phyloP scores from a whole-genome alignment of 2,113 vertebrate species.

The Gasterosteus aculeatus region DNA sequence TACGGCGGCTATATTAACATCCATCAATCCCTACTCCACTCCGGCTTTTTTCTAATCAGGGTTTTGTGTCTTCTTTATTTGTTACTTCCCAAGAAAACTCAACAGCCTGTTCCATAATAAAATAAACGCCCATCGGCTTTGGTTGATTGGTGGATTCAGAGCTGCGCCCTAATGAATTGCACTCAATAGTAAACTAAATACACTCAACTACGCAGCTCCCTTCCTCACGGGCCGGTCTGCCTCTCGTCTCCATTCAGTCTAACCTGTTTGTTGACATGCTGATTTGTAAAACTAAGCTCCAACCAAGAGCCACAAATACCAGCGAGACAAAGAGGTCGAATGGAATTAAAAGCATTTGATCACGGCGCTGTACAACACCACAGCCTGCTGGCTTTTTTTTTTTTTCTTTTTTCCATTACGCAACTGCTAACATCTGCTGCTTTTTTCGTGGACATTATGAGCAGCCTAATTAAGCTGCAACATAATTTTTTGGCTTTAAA shows the following conservation, averaged over 20 bases:
- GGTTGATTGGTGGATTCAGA: neutral
- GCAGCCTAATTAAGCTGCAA: slow-evolving; percentile 54
- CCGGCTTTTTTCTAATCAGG: neutral
- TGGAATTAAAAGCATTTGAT: slow-evolving; percentile 76
- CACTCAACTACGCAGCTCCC: neutral
- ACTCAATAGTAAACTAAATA: slow-evolving; percentile 5
- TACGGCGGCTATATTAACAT: slow-evolving; percentile 37
- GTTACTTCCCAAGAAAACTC: slow-evolving; percentile 2
- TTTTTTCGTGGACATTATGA: slow-evolving; percentile 48
- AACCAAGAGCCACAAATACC: slow-evolving; percentile 41
- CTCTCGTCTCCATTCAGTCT: too few relatives aligned
- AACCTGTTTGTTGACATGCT: slow-evolving; percentile 41
- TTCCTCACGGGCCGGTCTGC: neutral
- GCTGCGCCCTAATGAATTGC: neutral
- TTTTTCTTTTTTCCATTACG: slow-evolving; percentile 57
- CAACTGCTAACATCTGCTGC: slow-evolving; percentile 78
- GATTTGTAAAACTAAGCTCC: slow-evolving; percentile 28
- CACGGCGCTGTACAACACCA: slow-evolving; percentile 56
- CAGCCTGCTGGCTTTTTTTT: slow-evolving; percentile 28
- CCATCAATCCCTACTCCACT: slow-evolving; percentile 14
- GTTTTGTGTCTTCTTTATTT: neutral
- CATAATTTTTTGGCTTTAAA: slow-evolving; percentile 30
- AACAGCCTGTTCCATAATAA: slow-evolving; percentile 1
- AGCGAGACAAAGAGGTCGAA: slow-evolving; percentile 61
- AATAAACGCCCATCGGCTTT: neutral